Evolutionary conservation across 2,797 vertebrate genomes (phyloP), one percentile per base, ranked within the genome.

Genomic region (Denticeps clupeoides): DNA sequence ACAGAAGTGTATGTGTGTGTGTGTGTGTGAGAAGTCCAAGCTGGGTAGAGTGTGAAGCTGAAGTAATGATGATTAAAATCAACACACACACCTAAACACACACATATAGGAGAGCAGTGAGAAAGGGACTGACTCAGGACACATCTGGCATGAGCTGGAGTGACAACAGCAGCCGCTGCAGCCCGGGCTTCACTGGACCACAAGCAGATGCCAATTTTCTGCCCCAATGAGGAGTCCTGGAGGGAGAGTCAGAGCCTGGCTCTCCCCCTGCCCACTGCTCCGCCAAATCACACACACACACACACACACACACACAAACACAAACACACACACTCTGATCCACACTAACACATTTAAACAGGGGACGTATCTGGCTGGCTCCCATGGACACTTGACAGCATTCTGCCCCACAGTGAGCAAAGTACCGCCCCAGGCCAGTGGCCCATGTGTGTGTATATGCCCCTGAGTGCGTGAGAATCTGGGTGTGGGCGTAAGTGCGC

Each of bases 121-220:
- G 26, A 41, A 21, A 48, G 35, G 41, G 37, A 42, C 47, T 43
- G 51, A 60, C 62, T 63, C 60, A 70, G 63, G 80, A 64, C 81
- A 80, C 82, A 86, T 82, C 82, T 86, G 82, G 79, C 78, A 63
- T 64, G 70, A 65, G 69, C 71, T 64, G 55, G 67, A 73, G 71
- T 75, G 69, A 75, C 74, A 73, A 72, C 70, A 66, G 76, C 72
- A 77, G 74, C 65, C 65, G 65, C 62, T 55, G 65, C 68, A 59
- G 70, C 72, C 75, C 69, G 64, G 63, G 74, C 77, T 79, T 73
- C 77, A 72, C 75, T 75, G 80, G 80, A 81, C 80, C 75, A 82
- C 66, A 72, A 81, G 75, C 81, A 81, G 79, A 83, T 82, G 79
- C 81, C 79, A 75, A 82, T 82, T 85, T 81, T 80, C 78, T 82